Base-by-base conservation (phyloP, 2,113 vertebrate species). In the Psephotus haematonotus region DNA sequence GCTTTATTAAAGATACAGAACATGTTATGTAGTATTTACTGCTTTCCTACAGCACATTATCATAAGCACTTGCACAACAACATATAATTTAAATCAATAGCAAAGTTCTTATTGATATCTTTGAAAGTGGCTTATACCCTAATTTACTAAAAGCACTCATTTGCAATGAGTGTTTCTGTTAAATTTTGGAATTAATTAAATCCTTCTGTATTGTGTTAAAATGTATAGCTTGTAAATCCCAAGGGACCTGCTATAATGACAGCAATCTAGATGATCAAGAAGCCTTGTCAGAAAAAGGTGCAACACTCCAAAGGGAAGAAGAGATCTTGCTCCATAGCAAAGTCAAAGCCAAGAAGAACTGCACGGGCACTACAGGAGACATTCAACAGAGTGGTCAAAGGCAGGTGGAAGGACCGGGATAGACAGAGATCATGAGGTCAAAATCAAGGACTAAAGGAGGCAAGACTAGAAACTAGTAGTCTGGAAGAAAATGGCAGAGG, bases 131-230 rank as follows among this genome's bases (percentile, higher is more conserved):
- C 57, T 91, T 68, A 81, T 22, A 39, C 28, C 7, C 59, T 81
- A 10, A 92, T 92, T 90, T 92, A 77, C 60, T 75, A 60, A 78
- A 87, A 92, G 69, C 76, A 75, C 18, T 86, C 88, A 75, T 68
- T 90, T 68, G 82, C 79, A 93, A 47, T 17, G 1, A 72, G 46
- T 49, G 46, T 62, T 93, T 67, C 86, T 88, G 55, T 81, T 86
- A 50, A 68, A 95, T 93, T 68, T 83, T 71, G 82, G 28, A 86
- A 81, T 88, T 94, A 81, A 92, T 83, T 70, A 74, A 88, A 88
- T 41, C 60, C 35, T 79, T 25, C 87, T 50, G 13, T 5, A 41
- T 55, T 31, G 33, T 16, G 52, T 46, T 75, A 44, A 78, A 81
- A 81, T 35, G 35, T 35, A 4, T 37, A 63, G 46, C 59, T 59